Conservation (phyloP, 2,888 invertebrate genomes). For the Mesochorus sp. region DNA sequence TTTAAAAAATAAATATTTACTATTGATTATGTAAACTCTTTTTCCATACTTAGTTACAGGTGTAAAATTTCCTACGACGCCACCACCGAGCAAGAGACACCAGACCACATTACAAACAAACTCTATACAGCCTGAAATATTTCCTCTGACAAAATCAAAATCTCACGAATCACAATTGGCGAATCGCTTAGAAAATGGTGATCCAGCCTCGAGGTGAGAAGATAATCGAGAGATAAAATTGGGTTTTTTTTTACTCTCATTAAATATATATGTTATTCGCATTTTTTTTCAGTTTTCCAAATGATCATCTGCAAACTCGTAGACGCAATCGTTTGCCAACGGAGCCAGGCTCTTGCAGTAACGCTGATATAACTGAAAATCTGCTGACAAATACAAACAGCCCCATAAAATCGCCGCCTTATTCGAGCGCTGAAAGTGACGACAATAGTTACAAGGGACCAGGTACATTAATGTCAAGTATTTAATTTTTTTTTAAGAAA, state of each 20-base stretch:
- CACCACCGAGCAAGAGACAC: conserved; percentile 90
- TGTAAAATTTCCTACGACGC: conserved; percentile 90
- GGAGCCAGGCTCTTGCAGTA: conserved; percentile 84
- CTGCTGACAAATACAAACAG: conserved; percentile 80
- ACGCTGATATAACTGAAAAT: conserved; percentile 76
- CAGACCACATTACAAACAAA: conserved; percentile 84
- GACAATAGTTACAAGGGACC: conserved; percentile 83
- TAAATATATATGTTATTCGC: not conserved
- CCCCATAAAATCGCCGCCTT: conserved; percentile 86
- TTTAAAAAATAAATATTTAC: not conserved
- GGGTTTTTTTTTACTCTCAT: too few species aligned
- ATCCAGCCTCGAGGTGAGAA: conserved; percentile 78
- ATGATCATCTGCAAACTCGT: conserved; percentile 73
- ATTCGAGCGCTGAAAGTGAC: conserved; percentile 83
- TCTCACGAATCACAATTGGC: conserved; percentile 95
- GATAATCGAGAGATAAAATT: not conserved
- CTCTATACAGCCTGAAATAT: conserved; percentile 76
- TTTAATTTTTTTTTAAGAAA: conserved; percentile 1
- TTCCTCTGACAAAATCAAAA: conserved; percentile 92
- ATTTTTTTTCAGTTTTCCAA: conserved; percentile 71
- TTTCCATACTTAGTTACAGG: conserved; percentile 80
- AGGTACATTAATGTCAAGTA: conserved; percentile 65
- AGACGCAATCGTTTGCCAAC: conserved; percentile 84
- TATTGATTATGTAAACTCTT: not conserved
- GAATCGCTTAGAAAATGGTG: conserved; percentile 84